Conservation (phyloP, 2,888 invertebrate genomes). For the Diadromus collaris region DNA sequence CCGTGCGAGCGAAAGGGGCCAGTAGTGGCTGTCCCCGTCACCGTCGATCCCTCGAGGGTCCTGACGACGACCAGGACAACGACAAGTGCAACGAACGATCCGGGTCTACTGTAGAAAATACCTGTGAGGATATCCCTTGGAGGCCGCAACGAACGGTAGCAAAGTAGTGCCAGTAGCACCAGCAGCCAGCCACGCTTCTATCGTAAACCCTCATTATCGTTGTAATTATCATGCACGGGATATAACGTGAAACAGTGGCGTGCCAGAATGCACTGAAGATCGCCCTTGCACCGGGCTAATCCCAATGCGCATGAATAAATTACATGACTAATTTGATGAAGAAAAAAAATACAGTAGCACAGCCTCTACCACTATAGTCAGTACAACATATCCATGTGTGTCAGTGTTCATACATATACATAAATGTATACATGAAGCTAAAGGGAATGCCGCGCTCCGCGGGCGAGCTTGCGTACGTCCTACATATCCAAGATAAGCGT, state of each 20-base stretch:
- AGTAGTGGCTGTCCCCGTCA: slow-evolving; percentile 48
- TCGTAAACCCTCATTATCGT: slow-evolving; percentile 77
- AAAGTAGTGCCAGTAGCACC: slow-evolving; percentile 38
- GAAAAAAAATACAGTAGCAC: slow-evolving; percentile 62
- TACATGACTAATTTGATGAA: slow-evolving; percentile 76
- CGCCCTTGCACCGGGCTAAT: slow-evolving; percentile 74
- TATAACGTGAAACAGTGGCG: slow-evolving; percentile 76
- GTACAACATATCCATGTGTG: no score
- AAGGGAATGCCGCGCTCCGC: slow-evolving; percentile 49
- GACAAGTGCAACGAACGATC: slow-evolving; percentile 60
- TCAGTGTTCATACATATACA: slow-evolving; percentile 15
- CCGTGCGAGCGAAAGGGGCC: slow-evolving; percentile 38
- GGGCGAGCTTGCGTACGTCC: slow-evolving; percentile 38
- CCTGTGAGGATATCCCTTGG: slow-evolving; percentile 56
- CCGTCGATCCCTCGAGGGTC: slow-evolving; percentile 48
- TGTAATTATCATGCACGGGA: slow-evolving; percentile 79
- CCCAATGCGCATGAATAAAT: slow-evolving; percentile 76
- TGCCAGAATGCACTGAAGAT: slow-evolving; percentile 78
- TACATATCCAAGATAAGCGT: slow-evolving; percentile 54
- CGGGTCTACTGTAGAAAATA: slow-evolving; percentile 52
- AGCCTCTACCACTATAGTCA: slow-evolving; percentile 33
- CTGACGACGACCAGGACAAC: slow-evolving; percentile 44
- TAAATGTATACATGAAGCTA: slow-evolving; percentile 35
- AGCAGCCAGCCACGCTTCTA: slow-evolving; percentile 68
- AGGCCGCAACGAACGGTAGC: slow-evolving; percentile 43